Evolutionary conservation across 2,797 vertebrate species (phyloP).

Genomic region (Toxotes lorentzi): DNA sequence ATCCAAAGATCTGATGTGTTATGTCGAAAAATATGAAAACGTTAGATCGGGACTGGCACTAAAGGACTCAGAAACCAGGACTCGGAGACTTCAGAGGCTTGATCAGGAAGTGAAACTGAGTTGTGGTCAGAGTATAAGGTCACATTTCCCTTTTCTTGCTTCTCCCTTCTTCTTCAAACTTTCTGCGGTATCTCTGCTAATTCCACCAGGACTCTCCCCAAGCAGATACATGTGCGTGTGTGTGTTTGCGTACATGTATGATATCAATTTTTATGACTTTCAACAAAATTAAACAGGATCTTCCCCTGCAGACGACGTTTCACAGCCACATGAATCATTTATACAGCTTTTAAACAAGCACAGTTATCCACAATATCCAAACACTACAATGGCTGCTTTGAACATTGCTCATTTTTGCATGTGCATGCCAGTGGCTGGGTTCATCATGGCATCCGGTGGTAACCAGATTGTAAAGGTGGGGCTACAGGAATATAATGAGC

Average conservation of each 20-base stretch:
- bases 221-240: background rate
- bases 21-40: background rate
- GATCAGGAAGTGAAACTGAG: background rate
- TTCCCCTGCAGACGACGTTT: background rate
- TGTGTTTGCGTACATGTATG: background rate
- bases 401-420: background rate
- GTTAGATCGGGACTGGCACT: background rate
- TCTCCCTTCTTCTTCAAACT: background rate
- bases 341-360: background rate
- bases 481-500: constrained; percentile 1
- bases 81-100: background rate
- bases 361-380: background rate
- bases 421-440: background rate
- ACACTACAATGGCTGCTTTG: background rate
- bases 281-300: constrained; percentile 16
- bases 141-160: background rate
- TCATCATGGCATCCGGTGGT: constrained; percentile 11
- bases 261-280: constrained; percentile 59
- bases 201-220: constrained; percentile 43
- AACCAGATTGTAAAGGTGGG: constrained; percentile 5
- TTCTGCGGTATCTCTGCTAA: constrained; percentile 18
- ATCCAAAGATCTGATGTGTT: too few relatives aligned
- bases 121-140: background rate
- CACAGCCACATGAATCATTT: background rate
- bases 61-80: background rate